Evolutionary conservation across 2,888 invertebrate species (phyloP).

Genomic region (Agonum fuliginosum): DNA sequence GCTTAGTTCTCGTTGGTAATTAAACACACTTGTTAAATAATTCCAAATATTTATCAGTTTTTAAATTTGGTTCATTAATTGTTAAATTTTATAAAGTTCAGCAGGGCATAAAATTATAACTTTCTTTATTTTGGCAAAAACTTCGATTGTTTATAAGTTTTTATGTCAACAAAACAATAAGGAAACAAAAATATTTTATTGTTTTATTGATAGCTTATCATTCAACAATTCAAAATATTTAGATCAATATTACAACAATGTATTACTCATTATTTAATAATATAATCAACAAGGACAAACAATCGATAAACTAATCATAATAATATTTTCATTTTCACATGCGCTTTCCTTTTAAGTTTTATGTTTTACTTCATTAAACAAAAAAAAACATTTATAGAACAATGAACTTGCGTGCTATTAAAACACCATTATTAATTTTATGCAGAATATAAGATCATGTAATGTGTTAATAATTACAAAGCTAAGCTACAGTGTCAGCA

Average conservation of each 20-base stretch:
- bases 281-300: not conserved
- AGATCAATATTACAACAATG: not conserved
- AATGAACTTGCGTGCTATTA: constrained; percentile 26
- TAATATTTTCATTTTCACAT: not conserved
- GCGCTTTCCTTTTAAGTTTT: not conserved
- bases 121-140: too few relatives aligned
- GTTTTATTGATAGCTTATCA: too few relatives aligned
- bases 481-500: not conserved
- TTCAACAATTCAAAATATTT: too few relatives aligned
- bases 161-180: too few relatives aligned
- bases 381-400: not conserved
- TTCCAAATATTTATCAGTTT: too few relatives aligned
- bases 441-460: constrained; percentile 18
- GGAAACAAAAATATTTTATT: too few relatives aligned
- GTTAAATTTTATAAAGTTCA: too few relatives aligned
- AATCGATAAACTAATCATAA: not conserved
- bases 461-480: constrained; percentile 31
- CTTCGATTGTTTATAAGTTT: too few relatives aligned
- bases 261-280: not conserved
- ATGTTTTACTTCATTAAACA: not conserved
- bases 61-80: too few relatives aligned
- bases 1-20: too few relatives aligned
- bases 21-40: too few relatives aligned
- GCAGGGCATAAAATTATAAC: too few relatives aligned
- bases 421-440: not conserved